Base-by-base conservation (phyloP, 1,140 invertebrate species). In the Brachionus asplanchnoidis region DNA sequence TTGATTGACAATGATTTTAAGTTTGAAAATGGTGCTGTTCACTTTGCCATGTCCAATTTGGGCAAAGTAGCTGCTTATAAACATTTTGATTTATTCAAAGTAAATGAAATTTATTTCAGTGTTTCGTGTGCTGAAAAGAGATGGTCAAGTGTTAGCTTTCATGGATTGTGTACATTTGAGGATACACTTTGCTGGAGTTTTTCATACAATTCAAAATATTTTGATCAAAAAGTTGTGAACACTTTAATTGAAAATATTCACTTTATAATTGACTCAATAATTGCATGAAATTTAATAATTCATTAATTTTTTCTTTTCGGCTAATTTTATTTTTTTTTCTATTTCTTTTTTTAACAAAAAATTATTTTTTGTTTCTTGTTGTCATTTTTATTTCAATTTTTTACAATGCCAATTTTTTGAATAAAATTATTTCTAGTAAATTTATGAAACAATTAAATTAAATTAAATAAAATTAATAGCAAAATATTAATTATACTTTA, bases 201-300 rank as follows among this genome's bases (percentile, higher is more conserved):
- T 17, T 40, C 32, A 20, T 73, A 73, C 68, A 73, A 73, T 73
- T 73, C 68, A 17, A 40, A 73, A n/a, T 20, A 11, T 73, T 20
- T 42, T 42, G 68, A 73, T 9, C 26, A 73, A 42, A 17, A 4
- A 20, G 20, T 73, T 42, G 40, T 73, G 6, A 4, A 73, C 7
- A 7, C n/a, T 40, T 42, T 73, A 73, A 73, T 73, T 42, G 17
- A 73, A 14, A 73, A 73, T 8, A 73, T 73, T 73, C 5, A 1
- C 42, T 73, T 73, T 73, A 73, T 73, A n/a, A 73, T 73, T 73
- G 68, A 73, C 14, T 73, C 32, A 42, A 42, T 73, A 73, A 40
- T 20, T 42, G 1, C 7, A 7, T 73, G 8, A 42, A 73, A 73
- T 42, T 40, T 36, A 36, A 36, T 0, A 7, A 36, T 36, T 36